phyloP scores from a whole-genome alignment of 2,113 vertebrate genomes.

The Cyrtonyx montezumae region DNA sequence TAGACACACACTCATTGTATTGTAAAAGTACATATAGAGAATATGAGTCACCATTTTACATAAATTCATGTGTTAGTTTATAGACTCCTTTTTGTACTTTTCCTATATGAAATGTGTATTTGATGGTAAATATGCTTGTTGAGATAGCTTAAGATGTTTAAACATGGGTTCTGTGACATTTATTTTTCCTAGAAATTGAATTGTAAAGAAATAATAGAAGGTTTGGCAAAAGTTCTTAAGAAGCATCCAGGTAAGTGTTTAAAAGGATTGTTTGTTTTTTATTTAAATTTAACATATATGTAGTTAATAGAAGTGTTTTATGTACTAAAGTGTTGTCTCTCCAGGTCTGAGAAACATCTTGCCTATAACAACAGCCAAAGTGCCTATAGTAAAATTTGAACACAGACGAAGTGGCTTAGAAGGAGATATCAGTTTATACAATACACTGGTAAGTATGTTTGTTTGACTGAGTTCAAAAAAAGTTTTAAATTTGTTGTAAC shows the following conservation, averaged over 20 bases:
- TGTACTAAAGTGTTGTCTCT: conserved; percentile 65
- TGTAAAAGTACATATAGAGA: neutral
- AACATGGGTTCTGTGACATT: neutral
- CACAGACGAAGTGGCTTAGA: conserved; percentile 93
- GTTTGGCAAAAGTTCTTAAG: conserved; percentile 95
- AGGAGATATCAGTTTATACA: conserved; percentile 98
- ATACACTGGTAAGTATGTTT: conserved; percentile 89
- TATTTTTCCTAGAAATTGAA: conserved; percentile 90
- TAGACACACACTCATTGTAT: neutral
- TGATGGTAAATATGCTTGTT: neutral
- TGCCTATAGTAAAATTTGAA: conserved; percentile 99
- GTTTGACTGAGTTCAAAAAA: neutral
- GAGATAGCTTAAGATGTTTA: neutral
- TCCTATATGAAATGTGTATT: neutral
- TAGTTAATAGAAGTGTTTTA: conserved; percentile 63
- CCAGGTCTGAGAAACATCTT: conserved; percentile 97
- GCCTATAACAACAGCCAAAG: conserved; percentile 99
- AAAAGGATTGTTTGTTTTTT: neutral
- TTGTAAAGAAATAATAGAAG: conserved; percentile 99
- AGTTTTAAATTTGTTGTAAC: neutral
- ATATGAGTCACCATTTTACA: accelerated
- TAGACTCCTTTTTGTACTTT: neutral
- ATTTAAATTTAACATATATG: neutral
- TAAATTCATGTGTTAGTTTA: neutral
- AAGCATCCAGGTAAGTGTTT: conserved; percentile 90